Base-by-base conservation (phyloP, 2,888 invertebrate genomes). In the Galerucella pusilla region DNA sequence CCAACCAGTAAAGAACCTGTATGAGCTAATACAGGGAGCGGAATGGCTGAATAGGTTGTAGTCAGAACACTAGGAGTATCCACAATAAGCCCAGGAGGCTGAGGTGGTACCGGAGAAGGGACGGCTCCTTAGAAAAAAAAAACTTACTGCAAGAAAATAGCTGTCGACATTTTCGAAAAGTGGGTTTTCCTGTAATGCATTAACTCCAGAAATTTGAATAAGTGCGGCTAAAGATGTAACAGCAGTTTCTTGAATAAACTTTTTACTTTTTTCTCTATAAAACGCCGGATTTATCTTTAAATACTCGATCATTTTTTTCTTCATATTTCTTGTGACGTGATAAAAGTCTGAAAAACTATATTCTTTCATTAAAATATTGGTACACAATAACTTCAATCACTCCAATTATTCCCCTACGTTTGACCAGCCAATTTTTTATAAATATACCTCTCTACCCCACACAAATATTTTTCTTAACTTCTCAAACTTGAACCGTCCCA, bases 141-240 rank as follows among this genome's bases (percentile, higher is more conserved):
- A n/a, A 78, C 76, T 69, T 65, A 77, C 78, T 10, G 77, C 70
- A 20, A 77, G 54, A 64, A 75, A 78, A 61, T 78, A 77, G 35
- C 68, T 9, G 54, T 79, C 78, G 2, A 71, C 72, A 46, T 74
- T 66, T 57, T 75, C 60, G 7, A 79, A 77, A 25, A 77, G 68
- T 7, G 74, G 63, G 61, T 66, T 65, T 25, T 74, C 72, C 2
- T 71, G 60, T 12, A 78, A 65, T 54, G 64, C 68, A 7, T 35
- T 57, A 5, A 71, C 61, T 49, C 61, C 72, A 49, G 70, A 65
- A 4, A 54, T 54, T 20, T 75, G 66, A 46, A 77, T 42, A 6
- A 68, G 54, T 1, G 57, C 10, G n/a, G 69, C 35, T 25, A 73
- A 7, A 16, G 52, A 54, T 14, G 46, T 60, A 20, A 73, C 49